Conservation (phyloP, 2,888 invertebrate genomes). For the Lithosia quadra region DNA sequence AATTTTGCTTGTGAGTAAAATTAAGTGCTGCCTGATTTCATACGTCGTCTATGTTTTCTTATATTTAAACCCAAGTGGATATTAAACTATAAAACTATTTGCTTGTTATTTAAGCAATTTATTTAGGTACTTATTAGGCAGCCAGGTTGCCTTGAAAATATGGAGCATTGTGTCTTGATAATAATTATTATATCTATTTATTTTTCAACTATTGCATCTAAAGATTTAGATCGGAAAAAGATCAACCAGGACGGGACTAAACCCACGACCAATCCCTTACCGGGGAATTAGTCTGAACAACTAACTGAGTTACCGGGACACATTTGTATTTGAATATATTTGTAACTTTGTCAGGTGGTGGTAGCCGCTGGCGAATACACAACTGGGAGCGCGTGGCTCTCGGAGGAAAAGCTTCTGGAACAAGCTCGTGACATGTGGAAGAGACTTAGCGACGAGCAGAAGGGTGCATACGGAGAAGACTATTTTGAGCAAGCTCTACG, state of each 20-base stretch:
- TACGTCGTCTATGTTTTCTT: background rate
- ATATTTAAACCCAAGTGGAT: background rate
- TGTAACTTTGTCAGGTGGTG: constrained; percentile 82
- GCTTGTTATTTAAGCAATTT: background rate
- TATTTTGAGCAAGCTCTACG: constrained; percentile 94
- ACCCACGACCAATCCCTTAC: no score
- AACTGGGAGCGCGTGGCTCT: constrained; percentile 92
- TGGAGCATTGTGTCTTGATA: no score
- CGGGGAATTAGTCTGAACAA: no score
- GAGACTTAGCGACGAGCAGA: constrained; percentile 91
- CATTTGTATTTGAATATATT: no score
- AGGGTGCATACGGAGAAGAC: constrained; percentile 92
- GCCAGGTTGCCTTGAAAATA: background rate
- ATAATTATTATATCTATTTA: no score
- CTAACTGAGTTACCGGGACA: no score
- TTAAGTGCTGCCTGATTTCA: background rate
- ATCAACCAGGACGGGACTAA: no score
- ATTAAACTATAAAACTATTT: background rate
- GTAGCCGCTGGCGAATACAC: constrained; percentile 95
- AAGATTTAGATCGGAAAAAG: no score
- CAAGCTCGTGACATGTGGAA: constrained; percentile 95
- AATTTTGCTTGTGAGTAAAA: background rate
- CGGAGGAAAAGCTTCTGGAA: constrained; percentile 89
- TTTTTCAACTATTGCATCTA: constrained; percentile 7
- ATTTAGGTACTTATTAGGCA: background rate